Evolutionary conservation across 2,797 vertebrate genomes (phyloP).

Genomic region (Ctenosaura bakeri): DNA sequence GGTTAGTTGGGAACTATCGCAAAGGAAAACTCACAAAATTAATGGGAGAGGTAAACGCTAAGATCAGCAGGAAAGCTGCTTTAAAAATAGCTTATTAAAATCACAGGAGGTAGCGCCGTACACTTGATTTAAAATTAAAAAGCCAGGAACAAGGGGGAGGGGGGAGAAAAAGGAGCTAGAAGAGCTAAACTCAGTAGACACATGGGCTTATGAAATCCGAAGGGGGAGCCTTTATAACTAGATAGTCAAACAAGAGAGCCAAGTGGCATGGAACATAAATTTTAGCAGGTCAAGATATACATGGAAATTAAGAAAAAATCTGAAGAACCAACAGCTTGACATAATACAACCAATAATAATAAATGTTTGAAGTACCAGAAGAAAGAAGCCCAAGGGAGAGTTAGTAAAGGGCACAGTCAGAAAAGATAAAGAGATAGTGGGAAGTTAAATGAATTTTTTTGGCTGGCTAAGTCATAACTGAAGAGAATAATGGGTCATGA

Average conservation of each 20-base stretch:
- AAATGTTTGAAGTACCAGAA: slow-evolving; percentile 67
- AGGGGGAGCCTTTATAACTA: slow-evolving; percentile 72
- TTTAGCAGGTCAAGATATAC: slow-evolving; percentile 69
- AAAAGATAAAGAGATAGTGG: slow-evolving; percentile 54
- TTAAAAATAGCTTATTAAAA: slow-evolving; percentile 68
- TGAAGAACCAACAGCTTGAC: slow-evolving; percentile 75
- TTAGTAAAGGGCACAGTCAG: slow-evolving; percentile 70
- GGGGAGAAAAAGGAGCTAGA: slow-evolving; percentile 34
- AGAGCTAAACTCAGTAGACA: slow-evolving; percentile 57
- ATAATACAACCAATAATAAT: slow-evolving; percentile 73
- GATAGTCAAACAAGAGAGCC: slow-evolving; percentile 64
- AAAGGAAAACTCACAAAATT: slow-evolving; percentile 75
- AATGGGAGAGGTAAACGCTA: slow-evolving; percentile 62
- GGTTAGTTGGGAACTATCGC: slow-evolving; percentile 71
- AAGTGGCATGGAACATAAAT: slow-evolving; percentile 75
- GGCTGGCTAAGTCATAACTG: slow-evolving; percentile 37
- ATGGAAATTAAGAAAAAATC: slow-evolving; percentile 71
- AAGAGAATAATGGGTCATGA: slow-evolving; percentile 31
- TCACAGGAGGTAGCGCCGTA: slow-evolving; percentile 70
- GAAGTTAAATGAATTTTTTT: not conserved
- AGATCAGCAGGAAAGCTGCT: slow-evolving; percentile 73
- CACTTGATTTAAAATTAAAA: slow-evolving; percentile 68
- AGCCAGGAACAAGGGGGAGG: slow-evolving; percentile 54
- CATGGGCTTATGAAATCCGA: slow-evolving; percentile 63
- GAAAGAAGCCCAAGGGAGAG: slow-evolving; percentile 62